These are phyloP conservation scores for Idaea biselata DNA, from an alignment of 2,888 invertebrate genomes.

Conservation along the genomic window DNA sequence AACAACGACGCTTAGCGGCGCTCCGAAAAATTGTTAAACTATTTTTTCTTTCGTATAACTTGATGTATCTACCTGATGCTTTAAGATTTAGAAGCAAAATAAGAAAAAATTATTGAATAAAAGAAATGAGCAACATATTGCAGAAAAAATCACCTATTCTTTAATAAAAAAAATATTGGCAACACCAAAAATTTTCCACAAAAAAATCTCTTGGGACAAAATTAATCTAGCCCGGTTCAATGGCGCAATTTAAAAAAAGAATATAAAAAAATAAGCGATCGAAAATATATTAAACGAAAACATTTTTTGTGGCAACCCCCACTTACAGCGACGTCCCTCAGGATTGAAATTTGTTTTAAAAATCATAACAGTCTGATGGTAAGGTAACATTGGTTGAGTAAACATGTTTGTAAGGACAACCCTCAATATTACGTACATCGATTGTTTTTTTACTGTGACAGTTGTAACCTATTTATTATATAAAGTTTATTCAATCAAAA, in stretches of 20 bases:
- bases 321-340: neutral
- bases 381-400: neutral
- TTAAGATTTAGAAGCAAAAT: too few relatives aligned
- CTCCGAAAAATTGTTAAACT: too few relatives aligned
- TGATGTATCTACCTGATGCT: too few relatives aligned
- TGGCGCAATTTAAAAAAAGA: neutral
- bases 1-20: too few relatives aligned
- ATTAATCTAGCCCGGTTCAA: conserved; percentile 4
- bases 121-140: too few relatives aligned
- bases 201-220: neutral
- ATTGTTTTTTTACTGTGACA: too few relatives aligned
- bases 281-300: neutral
- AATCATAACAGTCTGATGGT: neutral
- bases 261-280: neutral
- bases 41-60: too few relatives aligned
- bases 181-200: neutral
- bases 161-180: neutral
- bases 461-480: too few relatives aligned
- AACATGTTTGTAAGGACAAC: neutral
- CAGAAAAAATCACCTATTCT: too few relatives aligned
- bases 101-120: too few relatives aligned
- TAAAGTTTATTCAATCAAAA: too few relatives aligned
- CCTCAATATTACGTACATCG: neutral
- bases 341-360: neutral
- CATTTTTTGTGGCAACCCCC: neutral